Conservation (phyloP, 2,113 vertebrate genomes). For the Lagopus leucura region DNA sequence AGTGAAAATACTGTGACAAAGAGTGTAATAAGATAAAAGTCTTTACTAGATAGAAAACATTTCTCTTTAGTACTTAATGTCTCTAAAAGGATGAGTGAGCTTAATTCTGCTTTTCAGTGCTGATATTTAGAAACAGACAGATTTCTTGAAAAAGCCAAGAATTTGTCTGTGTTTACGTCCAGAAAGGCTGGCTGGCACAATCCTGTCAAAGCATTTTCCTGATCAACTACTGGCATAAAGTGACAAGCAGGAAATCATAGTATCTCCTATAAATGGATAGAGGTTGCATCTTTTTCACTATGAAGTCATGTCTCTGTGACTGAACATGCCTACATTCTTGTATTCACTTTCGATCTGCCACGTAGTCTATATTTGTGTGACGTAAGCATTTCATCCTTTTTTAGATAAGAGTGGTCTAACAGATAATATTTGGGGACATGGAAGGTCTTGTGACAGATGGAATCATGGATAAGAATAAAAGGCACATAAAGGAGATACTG, state of each 20-base stretch:
- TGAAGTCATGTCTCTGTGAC: neutral
- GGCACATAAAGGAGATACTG: constrained; percentile 4
- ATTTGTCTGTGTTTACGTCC: neutral
- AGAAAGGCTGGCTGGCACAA: neutral
- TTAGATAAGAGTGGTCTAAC: neutral
- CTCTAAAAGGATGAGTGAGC: neutral
- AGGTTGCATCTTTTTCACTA: neutral
- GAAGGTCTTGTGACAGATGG: constrained; percentile 13
- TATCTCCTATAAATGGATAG: neutral
- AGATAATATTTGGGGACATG: neutral
- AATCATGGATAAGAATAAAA: constrained; percentile 25
- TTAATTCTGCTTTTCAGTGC: neutral
- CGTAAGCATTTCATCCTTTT: constrained; percentile 10
- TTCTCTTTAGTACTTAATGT: neutral
- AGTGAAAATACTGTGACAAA: neutral
- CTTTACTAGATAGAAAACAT: neutral
- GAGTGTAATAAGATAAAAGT: neutral
- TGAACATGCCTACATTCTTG: neutral
- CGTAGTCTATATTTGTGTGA: neutral
- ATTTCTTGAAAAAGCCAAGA: neutral
- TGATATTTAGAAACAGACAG: neutral
- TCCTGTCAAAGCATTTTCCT: neutral
- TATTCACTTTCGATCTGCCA: neutral
- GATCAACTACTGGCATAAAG: neutral
- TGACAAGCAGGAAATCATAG: neutral